Evolutionary conservation across 2,888 invertebrate species (phyloP).

Genomic region (Osmoderma eremita): DNA sequence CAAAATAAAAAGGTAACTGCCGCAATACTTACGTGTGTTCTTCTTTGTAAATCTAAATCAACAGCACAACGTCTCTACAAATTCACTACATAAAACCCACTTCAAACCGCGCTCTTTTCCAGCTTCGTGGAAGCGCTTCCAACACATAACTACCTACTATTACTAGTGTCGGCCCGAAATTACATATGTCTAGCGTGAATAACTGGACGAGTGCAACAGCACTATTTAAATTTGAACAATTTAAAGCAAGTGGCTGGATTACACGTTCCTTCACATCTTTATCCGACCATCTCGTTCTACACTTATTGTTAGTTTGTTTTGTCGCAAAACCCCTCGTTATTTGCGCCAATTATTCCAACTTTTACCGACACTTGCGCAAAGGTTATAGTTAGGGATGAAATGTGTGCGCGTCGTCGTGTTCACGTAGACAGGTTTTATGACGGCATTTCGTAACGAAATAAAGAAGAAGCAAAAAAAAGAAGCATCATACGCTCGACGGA

Average conservation of each 20-base stretch:
- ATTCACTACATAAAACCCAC: background rate
- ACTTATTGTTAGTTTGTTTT: background rate
- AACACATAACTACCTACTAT: conserved; percentile 14
- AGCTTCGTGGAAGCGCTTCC: background rate
- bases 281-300: conserved; percentile 19
- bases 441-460: background rate
- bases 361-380: conserved; percentile 1
- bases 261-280: conserved; percentile 28
- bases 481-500: background rate
- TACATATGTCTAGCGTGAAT: conserved; percentile 21
- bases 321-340: background rate
- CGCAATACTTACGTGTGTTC: too few relatives aligned
- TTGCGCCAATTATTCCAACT: conserved; percentile 17
- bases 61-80: too few relatives aligned
- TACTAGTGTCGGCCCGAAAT: background rate
- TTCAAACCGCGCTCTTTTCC: background rate
- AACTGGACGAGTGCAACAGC: conserved; percentile 25
- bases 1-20: too few relatives aligned
- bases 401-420: background rate
- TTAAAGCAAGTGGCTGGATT: conserved; percentile 34
- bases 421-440: background rate
- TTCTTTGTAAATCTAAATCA: background rate
- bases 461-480: conserved; percentile 2
- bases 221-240: conserved; percentile 40
- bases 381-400: conserved; percentile 9